Percentiles rank a stretch among this genome's conserved stretches.
Conservation (phyloP, 2,888 invertebrate genomes). For the Cerceris ruficornis region DNA sequence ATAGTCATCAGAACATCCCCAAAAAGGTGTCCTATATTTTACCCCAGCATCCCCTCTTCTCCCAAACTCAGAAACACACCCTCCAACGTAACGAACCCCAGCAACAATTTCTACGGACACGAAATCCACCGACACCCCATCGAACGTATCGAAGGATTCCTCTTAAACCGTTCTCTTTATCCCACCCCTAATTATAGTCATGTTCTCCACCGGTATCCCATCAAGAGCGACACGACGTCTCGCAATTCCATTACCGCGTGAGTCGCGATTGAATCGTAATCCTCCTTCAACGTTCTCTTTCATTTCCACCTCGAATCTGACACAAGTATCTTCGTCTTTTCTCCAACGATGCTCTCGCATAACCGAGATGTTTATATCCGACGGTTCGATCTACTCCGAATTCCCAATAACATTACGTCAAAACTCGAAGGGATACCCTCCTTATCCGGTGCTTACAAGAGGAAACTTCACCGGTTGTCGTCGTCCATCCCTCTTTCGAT, state of each 20-base stretch:
- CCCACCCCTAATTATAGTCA: no score
- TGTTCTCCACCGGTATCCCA: not conserved
- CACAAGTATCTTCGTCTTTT: not conserved
- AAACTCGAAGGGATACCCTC: not conserved
- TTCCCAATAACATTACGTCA: conserved; percentile 8
- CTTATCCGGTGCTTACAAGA: not conserved
- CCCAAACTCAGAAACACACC: no score
- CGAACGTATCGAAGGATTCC: no score
- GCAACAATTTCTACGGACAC: no score
- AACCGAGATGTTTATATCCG: conserved; percentile 13
- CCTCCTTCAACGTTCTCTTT: not conserved
- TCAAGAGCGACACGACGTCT: not conserved
- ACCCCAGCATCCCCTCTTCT: no score
- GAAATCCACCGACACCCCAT: no score
- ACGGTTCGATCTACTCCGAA: conserved; percentile 14
- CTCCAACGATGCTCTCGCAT: not conserved
- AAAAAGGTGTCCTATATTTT: no score
- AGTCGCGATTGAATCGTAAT: conserved; percentile 10
- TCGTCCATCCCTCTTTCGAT: not conserved
- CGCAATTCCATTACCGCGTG: conserved; percentile 1
- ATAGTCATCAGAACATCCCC: no score
- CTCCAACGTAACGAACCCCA: no score
- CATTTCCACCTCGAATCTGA: not conserved
- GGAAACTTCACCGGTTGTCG: not conserved
- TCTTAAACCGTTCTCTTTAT: no score